A percentile compares a stretch with the other conserved stretches of the same genome.
phyloP scores from a whole-genome alignment of 2,113 vertebrate species.

The Entelurus aequoreus region DNA sequence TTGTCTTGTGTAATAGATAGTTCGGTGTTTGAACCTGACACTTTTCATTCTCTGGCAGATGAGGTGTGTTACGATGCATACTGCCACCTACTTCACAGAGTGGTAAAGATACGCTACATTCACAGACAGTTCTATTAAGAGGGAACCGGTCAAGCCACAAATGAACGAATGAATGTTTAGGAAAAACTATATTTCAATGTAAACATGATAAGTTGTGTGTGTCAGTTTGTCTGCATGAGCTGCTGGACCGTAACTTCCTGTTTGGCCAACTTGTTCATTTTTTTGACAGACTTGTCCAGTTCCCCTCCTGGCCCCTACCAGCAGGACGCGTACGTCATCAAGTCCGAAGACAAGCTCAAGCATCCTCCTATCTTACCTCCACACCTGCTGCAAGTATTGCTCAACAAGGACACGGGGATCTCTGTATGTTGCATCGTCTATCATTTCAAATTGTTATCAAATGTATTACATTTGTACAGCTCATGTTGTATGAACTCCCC shows the following conservation, averaged over 20 bases:
- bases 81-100: too few relatives aligned
- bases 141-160: too few relatives aligned
- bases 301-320: constrained; percentile 93
- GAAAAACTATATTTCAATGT: neutral
- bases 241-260: neutral
- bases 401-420: constrained; percentile 95
- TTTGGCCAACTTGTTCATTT: neutral
- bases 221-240: neutral
- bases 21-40: too few relatives aligned
- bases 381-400: constrained; percentile 94
- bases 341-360: constrained; percentile 84
- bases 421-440: constrained; percentile 78
- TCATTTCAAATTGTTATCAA: neutral
- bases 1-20: too few relatives aligned
- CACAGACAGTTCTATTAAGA: too few relatives aligned
- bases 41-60: too few relatives aligned
- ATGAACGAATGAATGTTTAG: too few relatives aligned
- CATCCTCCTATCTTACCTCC: constrained; percentile 90
- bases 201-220: neutral
- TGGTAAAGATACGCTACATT: too few relatives aligned
- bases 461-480: neutral
- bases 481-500: constrained; percentile 18
- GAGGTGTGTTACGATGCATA: too few relatives aligned
- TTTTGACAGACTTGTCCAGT: constrained; percentile 83
- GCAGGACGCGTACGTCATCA: constrained; percentile 84